phyloP scores from a whole-genome alignment of 2,888 invertebrate genomes.

The Meliscaeva auricollis region DNA sequence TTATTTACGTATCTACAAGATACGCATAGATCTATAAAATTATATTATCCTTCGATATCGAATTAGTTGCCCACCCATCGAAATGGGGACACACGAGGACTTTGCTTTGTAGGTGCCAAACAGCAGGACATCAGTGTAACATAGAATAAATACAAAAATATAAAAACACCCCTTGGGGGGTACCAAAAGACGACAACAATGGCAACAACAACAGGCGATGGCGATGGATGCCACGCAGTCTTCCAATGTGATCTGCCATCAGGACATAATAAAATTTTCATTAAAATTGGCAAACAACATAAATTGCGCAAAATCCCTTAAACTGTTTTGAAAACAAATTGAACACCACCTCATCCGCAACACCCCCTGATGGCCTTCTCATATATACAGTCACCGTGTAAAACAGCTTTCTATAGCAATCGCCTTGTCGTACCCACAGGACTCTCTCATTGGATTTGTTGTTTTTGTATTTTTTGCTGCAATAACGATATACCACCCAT shows the following conservation, averaged over 20 bases:
- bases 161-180: conserved; percentile 17
- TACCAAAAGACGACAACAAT: conserved; percentile 13
- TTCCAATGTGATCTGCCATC: conserved; percentile 64
- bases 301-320: conserved; percentile 79
- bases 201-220: background rate
- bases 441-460: conserved; percentile 42
- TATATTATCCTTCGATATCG: conserved; percentile 70
- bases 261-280: conserved; percentile 78
- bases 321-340: conserved; percentile 79
- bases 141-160: conserved; percentile 58
- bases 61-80: conserved; percentile 50
- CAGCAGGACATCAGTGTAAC: conserved; percentile 71
- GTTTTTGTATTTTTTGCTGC: conserved; percentile 8
- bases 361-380: conserved; percentile 12
- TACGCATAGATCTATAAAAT: conserved; percentile 49
- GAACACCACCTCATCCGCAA: conserved; percentile 65
- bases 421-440: background rate
- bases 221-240: conserved; percentile 45
- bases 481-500: conserved; percentile 54
- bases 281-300: conserved; percentile 79
- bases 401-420: background rate
- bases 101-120: conserved; percentile 66
- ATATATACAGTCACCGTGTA: conserved; percentile 1
- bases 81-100: background rate
- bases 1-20: conserved; percentile 2